Percentiles rank a stretch among this genome's conserved stretches.
These are phyloP conservation scores for Saimiri boliviensis DNA, from an alignment of 2,113 vertebrate species.

Conservation along the genomic window DNA sequence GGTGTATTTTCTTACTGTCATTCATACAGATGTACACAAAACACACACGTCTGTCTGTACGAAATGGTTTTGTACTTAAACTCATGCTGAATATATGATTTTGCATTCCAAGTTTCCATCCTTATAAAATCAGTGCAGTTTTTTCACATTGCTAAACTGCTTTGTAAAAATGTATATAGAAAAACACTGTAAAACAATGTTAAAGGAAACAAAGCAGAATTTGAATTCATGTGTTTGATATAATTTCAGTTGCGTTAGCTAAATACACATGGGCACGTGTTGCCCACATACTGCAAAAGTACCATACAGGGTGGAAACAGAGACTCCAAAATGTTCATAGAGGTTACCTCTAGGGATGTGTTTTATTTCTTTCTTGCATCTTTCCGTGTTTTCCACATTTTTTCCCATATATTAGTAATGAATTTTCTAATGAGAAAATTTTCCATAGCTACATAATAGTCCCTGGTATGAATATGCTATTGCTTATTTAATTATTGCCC, in stretches of 20 bases:
- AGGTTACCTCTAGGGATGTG: not conserved
- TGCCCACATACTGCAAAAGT: not conserved
- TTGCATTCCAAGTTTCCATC: constrained; percentile 16
- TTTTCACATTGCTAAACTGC: constrained; percentile 48
- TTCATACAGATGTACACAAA: not conserved
- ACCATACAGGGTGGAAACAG: not conserved
- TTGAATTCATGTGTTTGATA: not conserved
- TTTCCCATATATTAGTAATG: not conserved
- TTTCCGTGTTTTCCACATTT: not conserved
- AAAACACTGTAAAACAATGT: constrained; percentile 1
- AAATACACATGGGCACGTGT: not conserved
- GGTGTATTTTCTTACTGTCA: not conserved
- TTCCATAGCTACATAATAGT: not conserved
- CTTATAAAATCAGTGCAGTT: constrained; percentile 32
- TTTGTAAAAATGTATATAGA: constrained; percentile 42
- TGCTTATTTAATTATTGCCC: constrained; percentile 7
- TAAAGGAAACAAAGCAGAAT: not conserved
- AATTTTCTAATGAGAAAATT: not conserved
- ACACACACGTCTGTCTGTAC: not conserved
- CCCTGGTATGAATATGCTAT: not conserved
- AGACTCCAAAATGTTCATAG: not conserved
- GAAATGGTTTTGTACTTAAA: not conserved
- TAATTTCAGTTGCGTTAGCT: not conserved
- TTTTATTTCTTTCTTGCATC: not conserved
- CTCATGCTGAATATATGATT: not conserved